Conservation (phyloP, 2,113 vertebrate genomes). For the Synchiropus splendidus region DNA sequence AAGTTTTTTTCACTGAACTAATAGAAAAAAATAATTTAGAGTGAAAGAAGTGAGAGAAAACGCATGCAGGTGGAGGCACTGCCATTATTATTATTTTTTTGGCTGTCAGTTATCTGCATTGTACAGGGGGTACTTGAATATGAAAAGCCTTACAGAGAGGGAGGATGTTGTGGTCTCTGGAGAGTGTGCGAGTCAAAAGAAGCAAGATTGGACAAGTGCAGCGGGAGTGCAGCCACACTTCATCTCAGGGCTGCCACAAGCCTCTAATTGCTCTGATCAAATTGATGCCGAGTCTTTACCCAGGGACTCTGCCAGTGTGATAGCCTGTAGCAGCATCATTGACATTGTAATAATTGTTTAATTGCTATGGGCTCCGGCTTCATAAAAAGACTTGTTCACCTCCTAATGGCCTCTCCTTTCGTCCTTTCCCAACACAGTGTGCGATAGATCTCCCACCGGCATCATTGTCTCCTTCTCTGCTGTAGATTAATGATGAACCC, state of each 20-base stretch:
- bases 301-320: slow-evolving; percentile 16
- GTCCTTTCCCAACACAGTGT: slow-evolving; percentile 2
- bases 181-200: slow-evolving; percentile 9
- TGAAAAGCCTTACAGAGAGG: neutral
- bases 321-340: slow-evolving; percentile 30
- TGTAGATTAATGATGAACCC: slow-evolving; percentile 19
- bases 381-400: slow-evolving; percentile 26
- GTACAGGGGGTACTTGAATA: too few species aligned
- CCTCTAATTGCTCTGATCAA: slow-evolving; percentile 40
- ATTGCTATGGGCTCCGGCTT: slow-evolving; percentile 36
- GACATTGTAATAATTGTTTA: slow-evolving; percentile 48
- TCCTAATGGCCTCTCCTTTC: slow-evolving; percentile 27
- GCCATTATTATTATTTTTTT: too few species aligned
- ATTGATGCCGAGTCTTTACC: slow-evolving; percentile 31
- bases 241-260: slow-evolving; percentile 18
- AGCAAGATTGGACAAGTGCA: slow-evolving; percentile 17
- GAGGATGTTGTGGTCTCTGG: slow-evolving; percentile 16
- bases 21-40: too few species aligned
- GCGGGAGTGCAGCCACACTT: slow-evolving; percentile 9
- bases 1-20: too few species aligned
- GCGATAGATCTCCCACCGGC: slow-evolving; percentile 11
- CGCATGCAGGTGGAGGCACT: too few species aligned
- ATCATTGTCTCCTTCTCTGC: slow-evolving; percentile 9
- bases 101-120: neutral
- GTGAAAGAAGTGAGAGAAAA: too few species aligned